Base-by-base conservation (phyloP, 1,140 invertebrate genomes). In the Holotrichia oblita region DNA sequence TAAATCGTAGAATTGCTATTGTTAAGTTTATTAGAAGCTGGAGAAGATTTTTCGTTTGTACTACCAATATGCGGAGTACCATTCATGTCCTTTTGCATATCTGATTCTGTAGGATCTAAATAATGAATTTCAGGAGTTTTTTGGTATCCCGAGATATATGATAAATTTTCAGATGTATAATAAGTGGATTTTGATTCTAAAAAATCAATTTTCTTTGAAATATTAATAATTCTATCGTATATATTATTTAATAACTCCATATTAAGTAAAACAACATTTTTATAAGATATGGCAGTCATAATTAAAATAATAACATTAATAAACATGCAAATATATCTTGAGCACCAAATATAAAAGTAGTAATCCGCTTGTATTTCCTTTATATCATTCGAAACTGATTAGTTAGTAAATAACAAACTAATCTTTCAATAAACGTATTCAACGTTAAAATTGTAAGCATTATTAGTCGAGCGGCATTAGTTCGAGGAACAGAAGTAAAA, bases 401-500 rank as follows among this genome's bases (percentile, higher is more conserved):
- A 7, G 73, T 17, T 42, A 74, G 4, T n/a, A 74, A 40, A 40
- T 74, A 74, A 74, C 34, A 40, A 78, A 87, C 81, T 17, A 84
- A 42, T 61, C 86, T 80, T 80, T 87, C 85, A 8, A 82, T 41
- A 27, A 82, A 40, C 3, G 83, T 40, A 80, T 85, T 84, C 48
- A 80, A 40, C 34, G 78, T 77, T 24, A 86, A 76, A 22, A 85
- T 64, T 10, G 83, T 73, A 27, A 85, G 81, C 64, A 84, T 78
- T 24, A 83, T 82, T 9, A 87, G 73, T 73, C 86, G 76, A 8
- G 83, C 83, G 61, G 74, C 34, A 24, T 77, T 34, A 2, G 84
- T 83, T n/a, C 84, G 82, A 40, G 77, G 22, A 8, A 80, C 78
- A 22, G 84, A 81, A 20, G 85, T 86, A 14, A 85, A 79, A 86